Evolutionary conservation across 2,888 invertebrate species (phyloP).

Genomic region (Aphelenchoides bicaudatus): DNA sequence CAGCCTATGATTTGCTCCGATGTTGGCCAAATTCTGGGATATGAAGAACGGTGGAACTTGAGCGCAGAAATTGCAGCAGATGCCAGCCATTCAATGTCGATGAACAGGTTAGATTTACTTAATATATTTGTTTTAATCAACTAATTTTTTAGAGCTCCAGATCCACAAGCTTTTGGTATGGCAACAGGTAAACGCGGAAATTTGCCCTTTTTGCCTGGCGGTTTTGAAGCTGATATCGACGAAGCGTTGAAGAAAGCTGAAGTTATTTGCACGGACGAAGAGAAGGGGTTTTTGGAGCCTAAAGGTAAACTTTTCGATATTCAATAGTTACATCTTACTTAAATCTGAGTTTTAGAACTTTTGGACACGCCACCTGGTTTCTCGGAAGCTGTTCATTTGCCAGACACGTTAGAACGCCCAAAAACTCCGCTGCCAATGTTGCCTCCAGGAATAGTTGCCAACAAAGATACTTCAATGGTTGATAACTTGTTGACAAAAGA

Average conservation of each 20-base stretch:
- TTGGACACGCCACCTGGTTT: constrained; percentile 33
- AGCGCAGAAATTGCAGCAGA: constrained; percentile 16
- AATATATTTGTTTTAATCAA: not conserved
- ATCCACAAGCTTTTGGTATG: constrained; percentile 18
- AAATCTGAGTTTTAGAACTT: constrained; percentile 18
- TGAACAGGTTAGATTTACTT: constrained; percentile 14
- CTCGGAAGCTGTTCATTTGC: constrained; percentile 18
- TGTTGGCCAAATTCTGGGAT: constrained; percentile 24
- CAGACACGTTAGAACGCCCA: not conserved
- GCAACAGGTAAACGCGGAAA: constrained; percentile 41
- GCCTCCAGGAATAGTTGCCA: constrained; percentile 1
- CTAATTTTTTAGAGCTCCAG: constrained; percentile 22
- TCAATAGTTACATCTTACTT: not conserved
- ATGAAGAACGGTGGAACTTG: constrained; percentile 26
- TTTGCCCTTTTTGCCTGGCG: constrained; percentile 41
- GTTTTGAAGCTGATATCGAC: constrained; percentile 28
- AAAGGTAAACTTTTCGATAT: constrained; percentile 7
- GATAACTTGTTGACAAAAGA: too few species aligned
- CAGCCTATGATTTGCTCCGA: constrained; percentile 28
- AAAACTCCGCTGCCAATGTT: not conserved
- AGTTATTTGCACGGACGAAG: constrained; percentile 16
- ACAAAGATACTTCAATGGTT: too few species aligned
- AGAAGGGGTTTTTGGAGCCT: constrained; percentile 20
- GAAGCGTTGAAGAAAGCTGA: constrained; percentile 8
- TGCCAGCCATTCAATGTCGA: constrained; percentile 25